These are phyloP conservation scores for Melanotaenia parkinsoni DNA, from an alignment of 2,797 vertebrate genomes.

Conservation along the genomic window DNA sequence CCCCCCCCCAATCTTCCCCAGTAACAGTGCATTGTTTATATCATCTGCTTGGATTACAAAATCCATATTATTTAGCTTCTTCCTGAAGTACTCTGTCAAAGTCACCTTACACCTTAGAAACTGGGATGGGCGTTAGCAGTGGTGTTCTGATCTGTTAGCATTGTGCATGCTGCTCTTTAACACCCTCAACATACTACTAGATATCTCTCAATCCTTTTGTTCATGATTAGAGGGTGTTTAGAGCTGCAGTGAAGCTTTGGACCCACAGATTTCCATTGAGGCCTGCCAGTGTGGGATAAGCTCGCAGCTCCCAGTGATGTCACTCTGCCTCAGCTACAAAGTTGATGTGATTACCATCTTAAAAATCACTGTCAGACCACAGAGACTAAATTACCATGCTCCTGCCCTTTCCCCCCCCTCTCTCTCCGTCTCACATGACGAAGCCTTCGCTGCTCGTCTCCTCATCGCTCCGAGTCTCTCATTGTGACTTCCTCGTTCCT, in stretches of 20 bases:
- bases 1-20: background rate
- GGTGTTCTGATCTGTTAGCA: constrained; percentile 25
- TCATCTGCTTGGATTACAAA: background rate
- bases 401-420: constrained; percentile 15
- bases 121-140: constrained; percentile 17
- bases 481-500: constrained; percentile 25
- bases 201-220: constrained; percentile 52
- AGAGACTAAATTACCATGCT: constrained; percentile 56
- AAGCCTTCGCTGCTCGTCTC: constrained; percentile 9
- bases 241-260: constrained; percentile 26
- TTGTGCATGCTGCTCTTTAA: constrained; percentile 27
- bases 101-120: constrained; percentile 23
- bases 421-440: background rate
- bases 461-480: constrained; percentile 15
- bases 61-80: constrained; percentile 17
- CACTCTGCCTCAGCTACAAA: constrained; percentile 54
- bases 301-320: constrained; percentile 67
- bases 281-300: constrained; percentile 60
- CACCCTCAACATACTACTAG: constrained; percentile 19
- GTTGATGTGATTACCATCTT: constrained; percentile 74
- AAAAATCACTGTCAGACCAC: constrained; percentile 71
- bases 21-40: background rate
- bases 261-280: constrained; percentile 61
- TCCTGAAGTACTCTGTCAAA: background rate
- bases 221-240: constrained; percentile 51